Percentiles rank a stretch among this genome's conserved stretches.
These are phyloP conservation scores for Rhinophrynus dorsalis DNA, from an alignment of 2,797 vertebrate species.

Conservation along the genomic window DNA sequence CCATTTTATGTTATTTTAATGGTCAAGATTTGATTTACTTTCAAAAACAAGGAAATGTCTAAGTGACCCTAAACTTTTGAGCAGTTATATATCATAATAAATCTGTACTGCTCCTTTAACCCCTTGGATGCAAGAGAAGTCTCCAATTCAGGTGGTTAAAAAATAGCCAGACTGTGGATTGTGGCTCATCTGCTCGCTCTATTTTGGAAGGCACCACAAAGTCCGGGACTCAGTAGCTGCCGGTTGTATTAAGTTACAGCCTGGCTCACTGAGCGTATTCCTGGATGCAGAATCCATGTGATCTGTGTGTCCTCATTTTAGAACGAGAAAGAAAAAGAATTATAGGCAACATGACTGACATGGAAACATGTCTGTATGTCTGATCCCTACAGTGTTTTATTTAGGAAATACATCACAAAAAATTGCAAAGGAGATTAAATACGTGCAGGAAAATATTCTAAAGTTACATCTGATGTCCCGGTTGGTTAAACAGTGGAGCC, in stretches of 20 bases:
- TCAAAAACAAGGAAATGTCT: too few species aligned
- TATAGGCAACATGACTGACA: conserved; percentile 4
- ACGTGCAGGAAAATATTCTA: neutral
- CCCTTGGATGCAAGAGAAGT: too few species aligned
- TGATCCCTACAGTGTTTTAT: neutral
- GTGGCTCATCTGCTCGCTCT: neutral
- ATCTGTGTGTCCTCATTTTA: neutral
- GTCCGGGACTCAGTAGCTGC: neutral
- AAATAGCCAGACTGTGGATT: neutral
- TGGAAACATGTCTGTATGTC: neutral
- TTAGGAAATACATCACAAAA: neutral
- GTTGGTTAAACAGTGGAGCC: neutral
- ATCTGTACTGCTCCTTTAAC: too few species aligned
- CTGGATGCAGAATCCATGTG: neutral
- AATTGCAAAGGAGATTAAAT: neutral
- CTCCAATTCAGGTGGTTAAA: neutral
- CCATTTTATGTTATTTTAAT: too few species aligned
- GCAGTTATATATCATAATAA: too few species aligned
- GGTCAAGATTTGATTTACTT: too few species aligned
- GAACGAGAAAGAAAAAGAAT: neutral
- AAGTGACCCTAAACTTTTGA: too few species aligned
- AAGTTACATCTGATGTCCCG: neutral
- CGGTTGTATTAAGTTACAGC: conserved; percentile 12
- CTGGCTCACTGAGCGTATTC: neutral
- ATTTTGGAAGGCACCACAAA: conserved; percentile 30